phyloP scores from a whole-genome alignment of 2,113 vertebrate species.

The Thamnophis sirtalis region DNA sequence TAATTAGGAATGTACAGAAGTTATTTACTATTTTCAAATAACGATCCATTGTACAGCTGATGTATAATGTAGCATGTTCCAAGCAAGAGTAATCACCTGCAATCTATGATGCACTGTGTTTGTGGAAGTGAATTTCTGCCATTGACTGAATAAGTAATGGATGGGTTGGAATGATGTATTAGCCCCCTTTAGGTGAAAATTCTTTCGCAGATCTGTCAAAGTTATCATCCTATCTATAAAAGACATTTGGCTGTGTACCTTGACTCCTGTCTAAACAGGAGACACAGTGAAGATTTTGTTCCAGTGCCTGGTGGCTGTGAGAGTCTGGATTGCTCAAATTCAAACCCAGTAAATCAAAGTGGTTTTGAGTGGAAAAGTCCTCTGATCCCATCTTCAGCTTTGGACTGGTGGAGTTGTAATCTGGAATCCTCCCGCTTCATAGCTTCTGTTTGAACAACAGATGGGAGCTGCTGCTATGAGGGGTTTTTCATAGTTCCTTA shows the following conservation, averaged over 20 bases:
- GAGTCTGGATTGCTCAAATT: neutral
- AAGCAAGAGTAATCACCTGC: neutral
- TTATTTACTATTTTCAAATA: neutral
- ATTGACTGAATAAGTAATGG: neutral
- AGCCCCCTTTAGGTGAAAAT: neutral
- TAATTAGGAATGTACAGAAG: neutral
- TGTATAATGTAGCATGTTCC: neutral
- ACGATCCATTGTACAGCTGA: neutral
- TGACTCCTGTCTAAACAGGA: neutral
- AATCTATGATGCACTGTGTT: neutral
- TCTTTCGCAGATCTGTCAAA: neutral
- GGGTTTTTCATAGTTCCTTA: neutral
- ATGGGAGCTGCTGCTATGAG: neutral
- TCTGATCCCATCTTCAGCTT: neutral
- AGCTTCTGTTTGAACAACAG: neutral
- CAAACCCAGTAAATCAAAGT: neutral
- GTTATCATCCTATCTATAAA: neutral
- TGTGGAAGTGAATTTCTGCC: neutral
- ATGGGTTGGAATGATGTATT: neutral
- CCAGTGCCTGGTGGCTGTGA: neutral
- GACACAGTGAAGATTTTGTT: neutral
- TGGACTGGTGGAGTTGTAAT: neutral
- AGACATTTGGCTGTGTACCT: neutral
- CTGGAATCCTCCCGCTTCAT: neutral
- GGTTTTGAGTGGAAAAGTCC: neutral